These are phyloP conservation scores for Myiopsitta monachus DNA, from an alignment of 2,113 vertebrate species.

Conservation along the genomic window DNA sequence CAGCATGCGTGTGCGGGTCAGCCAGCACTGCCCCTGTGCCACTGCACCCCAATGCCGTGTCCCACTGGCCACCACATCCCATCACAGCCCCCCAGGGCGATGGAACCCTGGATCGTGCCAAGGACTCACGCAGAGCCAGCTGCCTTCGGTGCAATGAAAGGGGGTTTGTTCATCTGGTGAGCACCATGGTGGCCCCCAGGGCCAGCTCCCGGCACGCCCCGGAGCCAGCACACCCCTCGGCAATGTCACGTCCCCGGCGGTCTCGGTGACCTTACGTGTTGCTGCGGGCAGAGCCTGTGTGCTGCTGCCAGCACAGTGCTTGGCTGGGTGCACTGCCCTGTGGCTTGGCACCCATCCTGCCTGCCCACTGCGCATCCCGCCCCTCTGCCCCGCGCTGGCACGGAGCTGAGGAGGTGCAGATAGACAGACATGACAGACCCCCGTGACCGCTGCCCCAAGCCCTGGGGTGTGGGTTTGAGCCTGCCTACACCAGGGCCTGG, in stretches of 20 bases:
- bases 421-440: neutral
- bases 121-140: neutral
- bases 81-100: fast-evolving
- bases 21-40: fast-evolving
- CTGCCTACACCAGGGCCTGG: fast-evolving
- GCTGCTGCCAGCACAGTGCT: neutral
- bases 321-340: neutral
- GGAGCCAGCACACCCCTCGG: neutral
- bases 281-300: neutral
- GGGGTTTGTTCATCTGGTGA: neutral
- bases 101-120: fast-evolving
- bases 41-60: fast-evolving
- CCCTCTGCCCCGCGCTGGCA: neutral
- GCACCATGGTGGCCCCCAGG: fast-evolving
- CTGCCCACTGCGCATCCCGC: neutral
- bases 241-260: neutral
- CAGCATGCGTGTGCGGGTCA: neutral
- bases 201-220: neutral
- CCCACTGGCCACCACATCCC: neutral
- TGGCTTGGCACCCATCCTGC: neutral
- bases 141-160: neutral
- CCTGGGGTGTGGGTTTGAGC: neutral
- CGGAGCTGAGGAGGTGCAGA: neutral
- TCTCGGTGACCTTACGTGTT: neutral
- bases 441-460: fast-evolving